phyloP scores from a whole-genome alignment of 35 echinoderm and acorn worm genomes.

The Apostichopus japonicus region DNA sequence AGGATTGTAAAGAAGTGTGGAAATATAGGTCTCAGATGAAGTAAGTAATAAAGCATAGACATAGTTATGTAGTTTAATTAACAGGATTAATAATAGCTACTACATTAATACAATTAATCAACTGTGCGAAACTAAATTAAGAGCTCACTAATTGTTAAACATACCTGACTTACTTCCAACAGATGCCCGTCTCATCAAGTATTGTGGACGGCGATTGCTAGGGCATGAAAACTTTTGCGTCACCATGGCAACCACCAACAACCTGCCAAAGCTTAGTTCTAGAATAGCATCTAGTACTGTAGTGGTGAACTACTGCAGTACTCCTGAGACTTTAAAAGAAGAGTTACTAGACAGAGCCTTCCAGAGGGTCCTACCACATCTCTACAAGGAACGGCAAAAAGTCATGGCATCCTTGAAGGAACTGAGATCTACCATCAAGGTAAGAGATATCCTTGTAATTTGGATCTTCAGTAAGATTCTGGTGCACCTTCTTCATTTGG shows the following conservation, averaged over 20 bases:
- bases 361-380: conserved; percentile 71
- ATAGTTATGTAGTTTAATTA: no score
- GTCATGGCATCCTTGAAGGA: conserved; percentile 80
- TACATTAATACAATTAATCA: no score
- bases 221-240: conserved; percentile 93
- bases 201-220: conserved; percentile 88
- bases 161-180: not conserved
- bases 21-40: no score
- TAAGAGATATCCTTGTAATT: not conserved
- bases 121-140: no score
- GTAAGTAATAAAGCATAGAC: no score
- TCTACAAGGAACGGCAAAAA: conserved; percentile 77
- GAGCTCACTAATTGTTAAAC: no score
- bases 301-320: conserved; percentile 82
- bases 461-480: no score
- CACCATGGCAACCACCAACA: conserved; percentile 77
- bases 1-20: no score
- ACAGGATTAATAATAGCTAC: no score
- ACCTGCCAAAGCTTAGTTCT: conserved; percentile 66
- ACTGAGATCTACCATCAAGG: conserved; percentile 85
- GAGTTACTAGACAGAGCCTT: conserved; percentile 87
- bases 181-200: conserved; percentile 97
- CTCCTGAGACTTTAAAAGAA: conserved; percentile 82
- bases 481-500: not conserved
- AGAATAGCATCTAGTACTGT: conserved; percentile 84